phyloP scores from a whole-genome alignment of 2,888 invertebrate species.

The Macrophya alboannulata region DNA sequence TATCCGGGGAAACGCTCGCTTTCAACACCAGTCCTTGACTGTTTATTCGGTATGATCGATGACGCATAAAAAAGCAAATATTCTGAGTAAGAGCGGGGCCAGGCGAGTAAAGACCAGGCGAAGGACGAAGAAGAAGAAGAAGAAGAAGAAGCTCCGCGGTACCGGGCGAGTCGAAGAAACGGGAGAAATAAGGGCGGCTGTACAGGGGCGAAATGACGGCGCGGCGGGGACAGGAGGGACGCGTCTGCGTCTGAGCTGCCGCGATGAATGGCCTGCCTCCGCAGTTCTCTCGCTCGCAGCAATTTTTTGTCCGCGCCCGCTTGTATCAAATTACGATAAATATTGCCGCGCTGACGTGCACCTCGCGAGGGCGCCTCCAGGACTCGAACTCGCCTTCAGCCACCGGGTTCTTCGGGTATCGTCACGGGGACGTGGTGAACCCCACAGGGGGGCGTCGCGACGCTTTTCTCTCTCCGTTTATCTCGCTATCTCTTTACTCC shows the following conservation, averaged over 20 bases:
- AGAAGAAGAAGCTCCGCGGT: background rate
- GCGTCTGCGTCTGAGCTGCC: slow-evolving; percentile 77
- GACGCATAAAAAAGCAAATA: slow-evolving; percentile 60
- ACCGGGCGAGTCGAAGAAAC: slow-evolving; percentile 54
- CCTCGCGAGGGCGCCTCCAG: slow-evolving; percentile 66
- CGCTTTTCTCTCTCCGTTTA: slow-evolving; percentile 50
- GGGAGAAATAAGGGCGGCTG: slow-evolving; percentile 59
- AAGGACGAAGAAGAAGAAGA: slow-evolving; percentile 60
- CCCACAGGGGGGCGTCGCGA: slow-evolving; percentile 50
- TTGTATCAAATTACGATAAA: slow-evolving; percentile 78
- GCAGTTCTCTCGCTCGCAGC: slow-evolving; percentile 66
- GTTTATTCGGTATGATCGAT: slow-evolving; percentile 74
- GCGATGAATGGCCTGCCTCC: slow-evolving; percentile 75
- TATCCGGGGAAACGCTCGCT: slow-evolving; percentile 22
- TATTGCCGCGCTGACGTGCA: slow-evolving; percentile 74
- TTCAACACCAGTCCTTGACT: slow-evolving; percentile 65
- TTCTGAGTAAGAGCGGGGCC: slow-evolving; percentile 56
- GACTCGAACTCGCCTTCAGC: slow-evolving; percentile 64
- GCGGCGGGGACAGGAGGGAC: slow-evolving; percentile 66
- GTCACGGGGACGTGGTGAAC: slow-evolving; percentile 25
- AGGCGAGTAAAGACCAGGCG: slow-evolving; percentile 65
- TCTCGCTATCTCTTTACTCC: slow-evolving; percentile 52
- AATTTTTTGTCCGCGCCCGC: slow-evolving; percentile 74
- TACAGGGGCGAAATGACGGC: slow-evolving; percentile 61
- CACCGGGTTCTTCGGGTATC: slow-evolving; percentile 69